Base-by-base conservation (phyloP, 2,888 invertebrate species). In the Xiphydria camelus region DNA sequence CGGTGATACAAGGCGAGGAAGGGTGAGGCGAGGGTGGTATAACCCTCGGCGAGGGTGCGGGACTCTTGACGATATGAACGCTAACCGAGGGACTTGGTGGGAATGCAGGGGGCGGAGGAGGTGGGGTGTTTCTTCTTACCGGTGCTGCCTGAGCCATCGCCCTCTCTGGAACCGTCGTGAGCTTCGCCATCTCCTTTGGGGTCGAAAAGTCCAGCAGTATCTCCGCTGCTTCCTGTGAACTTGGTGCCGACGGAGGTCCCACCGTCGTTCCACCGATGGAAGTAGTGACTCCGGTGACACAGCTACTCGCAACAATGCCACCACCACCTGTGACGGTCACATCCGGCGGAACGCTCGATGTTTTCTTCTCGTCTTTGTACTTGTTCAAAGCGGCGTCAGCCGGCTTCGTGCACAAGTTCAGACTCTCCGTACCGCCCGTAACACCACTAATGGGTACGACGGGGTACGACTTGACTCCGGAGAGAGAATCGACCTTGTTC, bases 1-100 rank as follows among this genome's bases (percentile, higher is more conserved):
- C 93, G 33, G 91, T 89, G 59, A 89, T 88, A 62, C 88, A 87
- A 12, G 90, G 89, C 4, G 89, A 88, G 57, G 86, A 85, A 18
- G 88, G 82, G 59, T 80, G 82, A 1, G 83, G 82, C 4, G 88
- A 87, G 4, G 86, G 84, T 36, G 83, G 83, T 29, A 82, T 76
- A 26, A 84, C 78, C 32, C 86, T 77, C 0, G 87, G 85, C 34
- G 86, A 85, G 0, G 87, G 86, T 9, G 86, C 87, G 2, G 88
- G 88, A 42, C 88, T 87, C 68, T 89, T 88, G 31, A 89, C 86
- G 51, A 89, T 84, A 69, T 87, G 88, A 57, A 89, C 81, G 44
- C 87, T 86, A 33, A 88, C 81, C 3, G 86, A 85, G 4, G 88
- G 87, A 45, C 86, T 84, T 10, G 78, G 76, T 1, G 82, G 80